Evolutionary conservation across 2,888 invertebrate species (phyloP).

Genomic region (Synanthedon vespiformis): DNA sequence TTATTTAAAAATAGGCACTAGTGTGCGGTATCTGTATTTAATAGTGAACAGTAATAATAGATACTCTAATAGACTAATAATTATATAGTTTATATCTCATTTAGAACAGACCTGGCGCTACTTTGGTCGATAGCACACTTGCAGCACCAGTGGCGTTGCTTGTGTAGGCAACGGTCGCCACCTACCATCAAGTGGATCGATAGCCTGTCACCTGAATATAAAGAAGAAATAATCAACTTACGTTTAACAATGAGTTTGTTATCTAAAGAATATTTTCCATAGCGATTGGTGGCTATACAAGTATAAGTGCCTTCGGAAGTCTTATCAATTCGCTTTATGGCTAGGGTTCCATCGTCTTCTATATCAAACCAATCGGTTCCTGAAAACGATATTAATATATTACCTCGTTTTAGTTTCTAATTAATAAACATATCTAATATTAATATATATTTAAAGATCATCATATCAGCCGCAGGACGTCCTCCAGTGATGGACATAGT

Average conservation of each 20-base stretch:
- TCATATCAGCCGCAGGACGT: background rate
- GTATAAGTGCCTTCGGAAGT: slow-evolving; percentile 18
- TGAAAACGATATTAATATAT: slow-evolving; percentile 7
- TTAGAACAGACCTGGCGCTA: no score
- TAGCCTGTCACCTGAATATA: no score
- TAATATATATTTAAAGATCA: background rate
- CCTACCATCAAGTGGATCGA: no score
- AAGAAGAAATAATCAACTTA: background rate
- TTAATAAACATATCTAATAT: background rate
- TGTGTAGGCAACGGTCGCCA: no score
- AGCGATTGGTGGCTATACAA: slow-evolving; percentile 27
- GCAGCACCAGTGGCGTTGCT: no score
- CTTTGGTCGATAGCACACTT: no score
- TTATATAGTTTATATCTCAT: no score
- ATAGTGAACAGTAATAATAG: no score
- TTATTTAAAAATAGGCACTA: no score
- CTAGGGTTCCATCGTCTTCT: slow-evolving; percentile 25
- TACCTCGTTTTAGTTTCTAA: background rate
- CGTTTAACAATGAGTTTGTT: background rate
- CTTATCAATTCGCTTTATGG: slow-evolving; percentile 25
- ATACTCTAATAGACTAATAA: no score
- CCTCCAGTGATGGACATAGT: no score
- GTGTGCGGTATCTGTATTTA: no score
- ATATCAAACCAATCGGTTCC: slow-evolving; percentile 29
- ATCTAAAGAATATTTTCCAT: slow-evolving; percentile 13